Evolutionary conservation across 2,113 vertebrate genomes (phyloP), one percentile per base, ranked within the genome.

Genomic region (Saguinus imperator): DNA sequence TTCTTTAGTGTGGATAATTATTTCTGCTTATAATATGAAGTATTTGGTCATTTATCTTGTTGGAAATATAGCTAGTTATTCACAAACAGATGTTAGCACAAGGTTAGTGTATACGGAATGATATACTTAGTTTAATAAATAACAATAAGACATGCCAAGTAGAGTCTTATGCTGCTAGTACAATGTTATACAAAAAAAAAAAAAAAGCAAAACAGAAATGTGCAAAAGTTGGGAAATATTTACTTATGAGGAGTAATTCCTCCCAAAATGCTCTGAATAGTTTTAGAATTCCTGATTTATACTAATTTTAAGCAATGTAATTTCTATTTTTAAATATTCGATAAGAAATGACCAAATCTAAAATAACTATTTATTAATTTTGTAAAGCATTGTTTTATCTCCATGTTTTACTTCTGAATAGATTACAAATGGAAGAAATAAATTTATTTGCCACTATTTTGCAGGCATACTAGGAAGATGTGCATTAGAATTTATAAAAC

Each of bases 61-160:
- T 17, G 0, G 91, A 92, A 80, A 86, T 96, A 8, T 68, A 89
- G 85, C 96, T 97, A n/a, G 97, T 97, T 98, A 97, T 82, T 91
- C 70, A 89, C 58, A 96, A 98, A 95, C 94, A 98, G 97, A 98
- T 98, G 97, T 95, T 80, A 5, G 0, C 83, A 61, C 48, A 96
- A 95, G 35, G 43, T 72, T 85, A 94, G 32, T 0, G 0, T 80
- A 50, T 58, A 91, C 92, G 75, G 73, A 27, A 93, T 98, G 94
- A 89, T 27, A 96, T 48, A 3, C 96, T 97, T 97, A 77, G 50
- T 83, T 95, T 97, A 97, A 95, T 94, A 98, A 98, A 91, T 87
- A 97, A 86, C 23, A 70, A 23, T 45, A 90, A 97, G 79, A 92
- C 89, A 93, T n/a, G 48, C 32, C n/a, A 97, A 91, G 43, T 64